A percentile compares a stretch with the other conserved stretches of the same genome.
These are phyloP conservation scores for Lasioglossum leucozonium DNA, from an alignment of 2,888 invertebrate genomes.

Conservation along the genomic window DNA sequence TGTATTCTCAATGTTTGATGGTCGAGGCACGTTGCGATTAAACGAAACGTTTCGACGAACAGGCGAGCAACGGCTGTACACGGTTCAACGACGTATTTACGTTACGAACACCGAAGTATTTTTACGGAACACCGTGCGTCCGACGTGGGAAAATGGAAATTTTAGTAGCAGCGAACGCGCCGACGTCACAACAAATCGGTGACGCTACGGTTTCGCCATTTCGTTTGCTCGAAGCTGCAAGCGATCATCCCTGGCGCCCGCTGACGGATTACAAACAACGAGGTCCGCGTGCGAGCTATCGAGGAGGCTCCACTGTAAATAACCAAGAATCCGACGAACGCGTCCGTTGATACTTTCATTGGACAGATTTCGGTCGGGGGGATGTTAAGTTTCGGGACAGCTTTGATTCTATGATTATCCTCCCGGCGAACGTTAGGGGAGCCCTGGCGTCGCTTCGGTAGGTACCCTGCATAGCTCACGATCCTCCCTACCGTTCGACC, in stretches of 20 bases:
- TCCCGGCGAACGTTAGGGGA: constrained; percentile 23
- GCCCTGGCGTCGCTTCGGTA: constrained; percentile 45
- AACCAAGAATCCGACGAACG: not conserved
- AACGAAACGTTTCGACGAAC: no score
- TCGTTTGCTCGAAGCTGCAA: not conserved
- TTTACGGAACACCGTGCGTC: not conserved
- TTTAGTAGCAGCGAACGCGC: not conserved
- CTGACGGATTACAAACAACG: constrained; percentile 5
- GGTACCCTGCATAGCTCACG: constrained; percentile 44
- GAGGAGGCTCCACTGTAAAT: not conserved
- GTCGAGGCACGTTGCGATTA: not conserved
- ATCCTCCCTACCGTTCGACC: constrained; percentile 50
- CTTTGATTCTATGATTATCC: constrained; percentile 57
- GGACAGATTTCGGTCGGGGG: constrained; percentile 19
- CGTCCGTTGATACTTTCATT: not conserved
- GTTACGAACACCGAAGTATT: no score
- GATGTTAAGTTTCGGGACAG: constrained; percentile 38
- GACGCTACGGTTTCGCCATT: no score
- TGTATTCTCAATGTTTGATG: not conserved
- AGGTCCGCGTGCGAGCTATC: not conserved
- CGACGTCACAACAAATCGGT: not conserved
- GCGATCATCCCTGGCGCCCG: not conserved
- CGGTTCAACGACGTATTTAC: no score
- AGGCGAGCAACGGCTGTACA: no score
- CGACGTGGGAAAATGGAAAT: not conserved